Evolutionary conservation across 2,113 vertebrate species (phyloP), one percentile per base, ranked within the genome.

Genomic region (Phyllostomus discolor): DNA sequence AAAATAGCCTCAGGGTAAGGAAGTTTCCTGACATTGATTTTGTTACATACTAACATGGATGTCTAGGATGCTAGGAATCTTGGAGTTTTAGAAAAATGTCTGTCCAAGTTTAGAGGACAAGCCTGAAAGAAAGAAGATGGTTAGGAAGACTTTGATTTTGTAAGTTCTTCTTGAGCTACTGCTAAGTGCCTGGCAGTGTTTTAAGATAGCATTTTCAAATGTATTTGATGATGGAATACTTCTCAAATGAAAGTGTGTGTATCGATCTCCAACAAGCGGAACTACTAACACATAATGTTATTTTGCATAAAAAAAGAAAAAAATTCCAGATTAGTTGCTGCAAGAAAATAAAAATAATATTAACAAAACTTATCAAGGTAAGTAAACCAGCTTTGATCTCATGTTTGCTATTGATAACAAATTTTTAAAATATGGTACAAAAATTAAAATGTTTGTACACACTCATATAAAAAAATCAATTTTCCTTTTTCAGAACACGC

Each of bases 1-100:
- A 96, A 88, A 97, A 94, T 80, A 95, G 85, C 19, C 19, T 81
- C 14, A 70, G 59, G 76, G 76, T 94, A 95, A 92, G 59, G 48
- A 95, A 94, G 19, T 85, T 97, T 97, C 95, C 94, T 97, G 94
- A 91, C 72, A 95, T 76, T 96, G 94, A 97, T 82, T 90, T 93
- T 86, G 72, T 92, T 87, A 81, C 70, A 90, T 28, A 90, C 19
- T 96, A 84, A 83, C 43, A 46, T 66, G 46, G 70, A 31, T 81
- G 81, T 92, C 43, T 59, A 88, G 85, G 76, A 88, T 69, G 41
- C 90, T 90, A 92, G 38, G 95, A 95, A 81, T 76, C 48, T 92
- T 87, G 54, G 48, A 88, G 10, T 87, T 90, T 96, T 90, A 84
- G 57, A 94, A 97, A 95, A 89, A 19, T 28, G 73, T 91, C 43